A percentile compares a stretch with the other conserved stretches of the same genome.
Evolutionary conservation across 2,113 vertebrate genomes (phyloP).

Genomic region (Leucopsar rothschildi): DNA sequence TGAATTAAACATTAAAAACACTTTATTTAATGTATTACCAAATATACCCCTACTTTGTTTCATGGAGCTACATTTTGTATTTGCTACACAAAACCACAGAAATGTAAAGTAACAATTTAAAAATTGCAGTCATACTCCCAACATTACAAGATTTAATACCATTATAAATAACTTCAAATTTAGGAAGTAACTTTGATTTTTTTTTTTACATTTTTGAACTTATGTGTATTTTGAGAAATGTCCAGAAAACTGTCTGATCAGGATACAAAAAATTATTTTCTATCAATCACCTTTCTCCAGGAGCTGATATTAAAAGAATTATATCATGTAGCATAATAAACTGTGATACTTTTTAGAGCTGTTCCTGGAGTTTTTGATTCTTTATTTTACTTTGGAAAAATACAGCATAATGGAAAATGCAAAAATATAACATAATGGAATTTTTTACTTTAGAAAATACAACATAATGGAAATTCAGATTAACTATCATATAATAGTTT

Average conservation of each 20-base stretch:
- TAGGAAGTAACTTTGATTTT: neutral
- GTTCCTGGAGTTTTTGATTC: neutral
- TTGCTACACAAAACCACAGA: neutral
- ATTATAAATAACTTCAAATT: neutral
- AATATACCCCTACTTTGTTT: neutral
- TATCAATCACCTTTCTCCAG: neutral
- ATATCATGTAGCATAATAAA: neutral
- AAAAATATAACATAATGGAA: too few relatives aligned
- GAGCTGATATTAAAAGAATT: neutral
- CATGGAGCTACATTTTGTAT: neutral
- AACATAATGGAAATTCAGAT: neutral
- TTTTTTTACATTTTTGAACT: neutral
- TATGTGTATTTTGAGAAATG: neutral
- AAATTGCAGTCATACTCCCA: neutral
- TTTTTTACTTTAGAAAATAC: neutral
- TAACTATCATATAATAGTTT: neutral
- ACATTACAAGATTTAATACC: neutral
- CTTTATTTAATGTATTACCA: neutral
- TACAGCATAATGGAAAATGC: too few relatives aligned
- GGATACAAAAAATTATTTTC: neutral
- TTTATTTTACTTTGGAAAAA: too few relatives aligned
- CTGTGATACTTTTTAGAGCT: neutral
- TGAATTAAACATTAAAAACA: neutral
- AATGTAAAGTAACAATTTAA: neutral
- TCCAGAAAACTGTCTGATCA: neutral